phyloP scores from a whole-genome alignment of 2,888 invertebrate genomes.

The Athalia circularis region DNA sequence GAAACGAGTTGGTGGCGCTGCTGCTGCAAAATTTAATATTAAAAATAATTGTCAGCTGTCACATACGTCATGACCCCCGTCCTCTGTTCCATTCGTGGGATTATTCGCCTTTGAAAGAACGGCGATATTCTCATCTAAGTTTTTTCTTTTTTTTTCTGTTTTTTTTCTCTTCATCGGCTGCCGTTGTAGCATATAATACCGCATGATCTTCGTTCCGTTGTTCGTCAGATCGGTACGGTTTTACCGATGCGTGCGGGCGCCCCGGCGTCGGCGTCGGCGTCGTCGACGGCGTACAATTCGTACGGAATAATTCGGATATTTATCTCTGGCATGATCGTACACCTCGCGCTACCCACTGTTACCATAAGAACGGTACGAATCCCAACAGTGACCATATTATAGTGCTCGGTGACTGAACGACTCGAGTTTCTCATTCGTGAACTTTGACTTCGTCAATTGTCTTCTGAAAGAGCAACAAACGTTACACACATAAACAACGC shows the following conservation, averaged over 20 bases:
- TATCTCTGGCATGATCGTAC: constrained; percentile 44
- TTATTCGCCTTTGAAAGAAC: constrained; percentile 20
- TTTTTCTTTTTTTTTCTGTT: too few species aligned
- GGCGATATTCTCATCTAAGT: neutral
- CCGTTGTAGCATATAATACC: too few species aligned
- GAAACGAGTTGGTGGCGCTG: neutral
- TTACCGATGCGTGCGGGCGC: neutral
- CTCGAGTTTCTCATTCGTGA: constrained; percentile 46
- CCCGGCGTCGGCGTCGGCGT: constrained; percentile 2
- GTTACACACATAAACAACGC: neutral
- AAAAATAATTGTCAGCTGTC: constrained; percentile 49
- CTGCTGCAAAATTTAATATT: constrained; percentile 21
- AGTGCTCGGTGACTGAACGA: constrained; percentile 38
- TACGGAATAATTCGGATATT: constrained; percentile 48
- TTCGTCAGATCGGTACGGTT: too few species aligned
- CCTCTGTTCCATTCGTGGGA: constrained; percentile 26
- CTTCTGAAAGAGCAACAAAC: constrained; percentile 23
- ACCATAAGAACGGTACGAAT: constrained; percentile 10
- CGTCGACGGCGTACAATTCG: constrained; percentile 28
- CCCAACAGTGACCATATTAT: constrained; percentile 10
- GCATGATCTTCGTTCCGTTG: too few species aligned
- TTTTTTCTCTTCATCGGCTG: too few species aligned
- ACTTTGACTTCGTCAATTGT: constrained; percentile 42
- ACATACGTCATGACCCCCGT: constrained; percentile 46
- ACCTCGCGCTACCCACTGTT: constrained; percentile 25